phyloP scores from a whole-genome alignment of 2,113 vertebrate genomes.

The Smithornis capensis region DNA sequence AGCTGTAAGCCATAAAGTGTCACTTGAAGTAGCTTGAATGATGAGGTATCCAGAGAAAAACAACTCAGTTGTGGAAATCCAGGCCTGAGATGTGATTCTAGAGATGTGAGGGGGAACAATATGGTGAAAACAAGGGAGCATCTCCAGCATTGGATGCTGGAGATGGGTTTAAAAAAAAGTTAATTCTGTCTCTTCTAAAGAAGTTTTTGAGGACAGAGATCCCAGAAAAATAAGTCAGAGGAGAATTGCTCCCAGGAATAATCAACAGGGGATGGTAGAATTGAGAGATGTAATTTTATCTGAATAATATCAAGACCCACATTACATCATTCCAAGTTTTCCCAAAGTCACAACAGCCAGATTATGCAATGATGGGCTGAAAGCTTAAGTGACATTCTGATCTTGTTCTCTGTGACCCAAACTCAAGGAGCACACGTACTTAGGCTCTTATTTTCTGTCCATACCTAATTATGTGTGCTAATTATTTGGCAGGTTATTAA shows the following conservation, averaged over 20 bases:
- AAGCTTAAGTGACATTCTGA: neutral
- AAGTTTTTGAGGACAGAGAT: neutral
- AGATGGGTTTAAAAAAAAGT: neutral
- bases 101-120: neutral
- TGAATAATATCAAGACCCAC: neutral
- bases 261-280: neutral
- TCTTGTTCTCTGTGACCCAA: neutral
- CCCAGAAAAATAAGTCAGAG: neutral
- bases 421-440: neutral
- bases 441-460: neutral
- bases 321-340: neutral
- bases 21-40: neutral
- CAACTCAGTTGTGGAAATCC: neutral
- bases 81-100: neutral
- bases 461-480: neutral
- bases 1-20: neutral
- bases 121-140: neutral
- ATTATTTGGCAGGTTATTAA: constrained; percentile 28
- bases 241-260: neutral
- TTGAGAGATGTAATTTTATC: neutral
- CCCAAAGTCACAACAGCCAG: neutral
- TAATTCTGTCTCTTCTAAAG: neutral
- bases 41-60: neutral
- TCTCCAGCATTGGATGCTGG: neutral
- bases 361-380: neutral